Evolutionary conservation across 2,113 vertebrate species (phyloP).

Genomic region (Chamaetylas fuelleborni): DNA sequence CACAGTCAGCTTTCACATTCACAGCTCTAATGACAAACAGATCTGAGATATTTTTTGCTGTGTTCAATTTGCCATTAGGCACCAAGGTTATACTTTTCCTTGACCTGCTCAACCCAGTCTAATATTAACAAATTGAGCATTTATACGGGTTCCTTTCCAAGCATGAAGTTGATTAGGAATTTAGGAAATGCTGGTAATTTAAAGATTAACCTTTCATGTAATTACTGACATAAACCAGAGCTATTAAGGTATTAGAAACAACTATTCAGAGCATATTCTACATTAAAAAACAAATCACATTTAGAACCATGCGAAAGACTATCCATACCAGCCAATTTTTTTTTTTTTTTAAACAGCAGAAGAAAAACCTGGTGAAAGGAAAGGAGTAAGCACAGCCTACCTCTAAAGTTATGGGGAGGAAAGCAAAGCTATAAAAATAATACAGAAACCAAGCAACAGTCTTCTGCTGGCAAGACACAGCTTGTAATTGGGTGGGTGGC

Average conservation of each 20-base stretch:
- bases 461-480: conserved; percentile 63
- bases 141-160: background rate
- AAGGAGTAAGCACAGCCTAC: conserved; percentile 41
- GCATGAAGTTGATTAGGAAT: conserved; percentile 34
- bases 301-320: background rate
- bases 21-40: background rate
- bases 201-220: conserved; percentile 60
- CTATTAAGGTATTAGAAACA: conserved; percentile 21
- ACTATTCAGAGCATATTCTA: background rate
- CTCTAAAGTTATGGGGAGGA: conserved; percentile 51
- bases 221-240: conserved; percentile 25
- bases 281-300: background rate
- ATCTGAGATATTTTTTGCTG: background rate
- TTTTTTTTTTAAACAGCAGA: background rate
- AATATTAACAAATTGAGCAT: conserved; percentile 35
- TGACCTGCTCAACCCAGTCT: conserved; percentile 6
- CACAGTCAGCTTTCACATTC: background rate
- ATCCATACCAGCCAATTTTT: background rate
- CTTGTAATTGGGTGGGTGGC: conserved; percentile 59
- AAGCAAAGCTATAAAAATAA: conserved; percentile 62
- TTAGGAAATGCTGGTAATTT: conserved; percentile 41
- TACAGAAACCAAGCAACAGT: conserved; percentile 66
- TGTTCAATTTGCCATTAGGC: background rate
- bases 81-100: conserved; percentile 19
- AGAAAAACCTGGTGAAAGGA: background rate